Base-by-base conservation (phyloP, 2,888 invertebrate species). In the Tortricodes alternella region DNA sequence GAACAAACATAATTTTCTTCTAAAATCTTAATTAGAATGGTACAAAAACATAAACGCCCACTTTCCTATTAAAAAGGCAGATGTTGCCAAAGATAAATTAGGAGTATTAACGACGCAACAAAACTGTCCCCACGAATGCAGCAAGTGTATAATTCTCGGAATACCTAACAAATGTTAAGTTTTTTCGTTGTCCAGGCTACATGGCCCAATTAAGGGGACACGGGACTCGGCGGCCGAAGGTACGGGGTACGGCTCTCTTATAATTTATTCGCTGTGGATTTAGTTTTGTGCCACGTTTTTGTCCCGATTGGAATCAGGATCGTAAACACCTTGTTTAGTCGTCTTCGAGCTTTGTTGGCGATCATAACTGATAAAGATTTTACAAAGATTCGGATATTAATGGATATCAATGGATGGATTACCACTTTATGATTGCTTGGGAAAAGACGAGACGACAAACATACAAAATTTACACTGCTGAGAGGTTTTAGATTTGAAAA, bases 321-420 rank as follows among this genome's bases (percentile, higher is more conserved):
- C 84, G 89, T 90, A 89, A 90, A 90, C 89, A 90, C 89, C 88
- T 89, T 90, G 89, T 90, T 85, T 79, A 79, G 81, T 77, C 76
- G 76, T 73, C 76, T 70, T 68, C 66, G 64, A 67, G 66, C 76
- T 78, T 78, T 80, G 81, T 78, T 75, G 68, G 67, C 61, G 70
- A 70, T 75, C 74, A 78, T 79, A 79, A 76, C 68, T 68, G 76
- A 74, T 76, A 72, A 38, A 1, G n/a, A 39, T 34, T 16, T 41
- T 44, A 18, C 38, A 32, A 46, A 66, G 64, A 67, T 69, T 68
- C 62, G 61, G 62, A 73, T 70, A 71, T 75, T 71, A 18, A 27
- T n/a, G 29, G n/a, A n/a, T n/a, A n/a, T n/a, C n/a, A n/a, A n/a
- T n/a, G n/a, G n/a, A n/a, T n/a, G n/a, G n/a, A n/a, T n/a, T n/a